Evolutionary conservation across 2,797 vertebrate genomes (phyloP).

Genomic region (Ciconia nigra): DNA sequence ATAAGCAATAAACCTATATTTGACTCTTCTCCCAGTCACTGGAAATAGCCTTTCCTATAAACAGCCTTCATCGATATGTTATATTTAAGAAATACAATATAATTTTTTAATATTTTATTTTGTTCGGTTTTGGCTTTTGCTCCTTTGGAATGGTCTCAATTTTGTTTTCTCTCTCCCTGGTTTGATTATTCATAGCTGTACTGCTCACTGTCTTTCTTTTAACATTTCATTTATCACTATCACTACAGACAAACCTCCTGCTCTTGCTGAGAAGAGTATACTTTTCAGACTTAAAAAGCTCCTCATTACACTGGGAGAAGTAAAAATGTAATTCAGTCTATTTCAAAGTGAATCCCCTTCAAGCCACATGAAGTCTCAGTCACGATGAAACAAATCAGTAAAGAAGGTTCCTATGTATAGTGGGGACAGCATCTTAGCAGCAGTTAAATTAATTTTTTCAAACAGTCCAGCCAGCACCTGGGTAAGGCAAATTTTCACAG

Average conservation of each 20-base stretch:
- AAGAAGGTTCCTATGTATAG: background rate
- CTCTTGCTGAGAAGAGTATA: background rate
- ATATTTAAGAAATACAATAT: background rate
- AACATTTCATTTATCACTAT: background rate
- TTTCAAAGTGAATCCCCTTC: background rate
- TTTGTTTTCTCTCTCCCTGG: background rate
- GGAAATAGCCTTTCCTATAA: background rate
- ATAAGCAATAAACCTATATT: background rate
- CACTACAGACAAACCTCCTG: background rate
- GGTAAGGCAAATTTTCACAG: background rate
- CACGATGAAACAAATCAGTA: background rate
- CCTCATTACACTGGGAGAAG: background rate
- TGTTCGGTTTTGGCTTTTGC: background rate
- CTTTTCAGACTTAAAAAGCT: background rate
- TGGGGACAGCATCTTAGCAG: background rate
- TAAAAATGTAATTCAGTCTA: background rate
- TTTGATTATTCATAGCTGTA: background rate
- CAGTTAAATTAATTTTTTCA: background rate
- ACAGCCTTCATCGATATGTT: background rate
- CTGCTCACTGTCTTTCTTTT: background rate
- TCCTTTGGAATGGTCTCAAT: background rate
- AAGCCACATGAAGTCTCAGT: background rate
- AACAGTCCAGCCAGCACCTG: background rate
- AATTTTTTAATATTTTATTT: background rate
- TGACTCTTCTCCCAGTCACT: background rate